Conservation (phyloP, 2,797 vertebrate species). For the Xenops minutus region DNA sequence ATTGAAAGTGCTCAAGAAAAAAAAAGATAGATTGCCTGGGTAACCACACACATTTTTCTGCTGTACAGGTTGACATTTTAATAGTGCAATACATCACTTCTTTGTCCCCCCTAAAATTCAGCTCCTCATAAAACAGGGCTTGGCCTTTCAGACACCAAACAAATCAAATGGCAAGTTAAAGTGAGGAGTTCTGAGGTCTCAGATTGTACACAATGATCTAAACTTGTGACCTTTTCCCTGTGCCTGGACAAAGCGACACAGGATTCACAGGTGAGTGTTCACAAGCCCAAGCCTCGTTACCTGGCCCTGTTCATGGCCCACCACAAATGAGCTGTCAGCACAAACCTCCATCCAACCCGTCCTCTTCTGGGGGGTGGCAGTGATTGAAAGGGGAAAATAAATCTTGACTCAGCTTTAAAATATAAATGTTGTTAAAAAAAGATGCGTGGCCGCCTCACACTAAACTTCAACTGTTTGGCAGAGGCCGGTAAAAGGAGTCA, state of each 20-base stretch:
- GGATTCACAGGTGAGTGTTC: background rate
- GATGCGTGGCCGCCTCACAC: fast-evolving
- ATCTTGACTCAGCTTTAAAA: background rate
- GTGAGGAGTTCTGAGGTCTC: background rate
- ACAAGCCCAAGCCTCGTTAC: fast-evolving
- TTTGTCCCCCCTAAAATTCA: background rate
- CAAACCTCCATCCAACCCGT: fast-evolving
- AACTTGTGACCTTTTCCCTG: background rate
- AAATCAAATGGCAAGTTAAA: background rate
- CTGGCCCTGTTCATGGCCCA: fast-evolving
- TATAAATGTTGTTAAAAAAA: background rate
- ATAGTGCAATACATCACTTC: fast-evolving
- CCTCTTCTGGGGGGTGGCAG: too few relatives aligned
- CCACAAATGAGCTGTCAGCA: background rate
- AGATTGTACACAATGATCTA: background rate
- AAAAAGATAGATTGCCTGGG: background rate
- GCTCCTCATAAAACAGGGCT: background rate
- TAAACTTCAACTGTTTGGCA: background rate
- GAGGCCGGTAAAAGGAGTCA: background rate
- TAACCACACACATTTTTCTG: background rate
- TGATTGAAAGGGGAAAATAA: background rate
- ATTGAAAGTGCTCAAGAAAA: background rate
- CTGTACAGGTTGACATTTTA: background rate
- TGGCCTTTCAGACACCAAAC: background rate
- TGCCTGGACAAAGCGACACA: background rate